Evolutionary conservation across 1,140 invertebrate genomes (phyloP), one percentile per base, ranked within the genome.

Genomic region (Whitmania pigra): DNA sequence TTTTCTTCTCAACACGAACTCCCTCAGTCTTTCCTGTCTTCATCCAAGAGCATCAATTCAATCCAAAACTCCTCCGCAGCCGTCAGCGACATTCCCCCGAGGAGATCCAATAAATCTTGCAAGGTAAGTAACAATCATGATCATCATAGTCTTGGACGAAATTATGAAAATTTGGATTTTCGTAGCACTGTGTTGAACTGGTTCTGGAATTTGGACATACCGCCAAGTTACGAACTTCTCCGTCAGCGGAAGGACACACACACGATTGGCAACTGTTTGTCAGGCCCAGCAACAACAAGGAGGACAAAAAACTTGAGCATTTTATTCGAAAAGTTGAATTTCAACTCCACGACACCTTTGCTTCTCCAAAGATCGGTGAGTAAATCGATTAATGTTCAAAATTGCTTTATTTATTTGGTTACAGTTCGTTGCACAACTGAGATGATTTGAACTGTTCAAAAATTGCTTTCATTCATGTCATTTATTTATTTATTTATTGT

Each of bases 181-280:
- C 74, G 63, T 76, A 77, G 6, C 75, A 82, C 79, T 77, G 75
- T 71, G 87, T 94, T 75, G 88, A 88, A 82, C 89, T 95, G 72
- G 89, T 88, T 78, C 87, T 97, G 78, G 92, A 95, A 85, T 89
- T 95, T 79, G 93, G 93, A 53, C 93, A 97, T 81, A 86, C 88
- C 78, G 90, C 93, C 74, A 86, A 86, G 67, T 83, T 93, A 74
- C 87, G 89, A 77, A 86, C 86, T 22, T 89, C 90, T 78, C 86
- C 86, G 73, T 93, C 91, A 13, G 86, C 87, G 22, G 89, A 93
- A 81, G 92, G 91, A 20, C 95, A 91, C 78, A 97, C 94, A 75
- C 94, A 97, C 84, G 93, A 97, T 80, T 97, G 94, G 94, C 91
- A 92, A 81, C 88, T 97, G n/a, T 97, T 90, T 85, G 90, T 97